Evolutionary conservation across 2,888 invertebrate genomes (phyloP).

Genomic region (Drosophila quinaria): DNA sequence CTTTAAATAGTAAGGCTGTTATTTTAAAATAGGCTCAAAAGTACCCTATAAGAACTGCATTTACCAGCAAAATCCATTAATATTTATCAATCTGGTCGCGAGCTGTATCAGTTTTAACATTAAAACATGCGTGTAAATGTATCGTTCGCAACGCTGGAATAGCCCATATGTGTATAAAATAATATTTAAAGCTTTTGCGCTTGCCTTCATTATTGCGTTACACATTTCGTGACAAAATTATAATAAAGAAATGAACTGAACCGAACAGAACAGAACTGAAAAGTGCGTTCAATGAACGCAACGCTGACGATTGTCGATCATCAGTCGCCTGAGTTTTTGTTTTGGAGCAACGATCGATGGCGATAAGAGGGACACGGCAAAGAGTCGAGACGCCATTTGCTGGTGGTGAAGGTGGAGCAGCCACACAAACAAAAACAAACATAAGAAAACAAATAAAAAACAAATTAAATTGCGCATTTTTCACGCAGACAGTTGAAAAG

Average conservation of each 20-base stretch:
- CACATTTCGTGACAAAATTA: conserved; percentile 5
- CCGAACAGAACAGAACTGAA: conserved; percentile 9
- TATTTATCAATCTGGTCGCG: too few species aligned
- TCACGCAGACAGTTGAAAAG: conserved; percentile 6
- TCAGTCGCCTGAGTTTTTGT: conserved; percentile 27
- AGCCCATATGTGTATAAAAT: background rate
- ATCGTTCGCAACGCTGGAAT: too few species aligned
- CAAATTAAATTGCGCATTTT: conserved; percentile 9
- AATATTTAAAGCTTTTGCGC: background rate
- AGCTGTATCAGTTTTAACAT: too few species aligned
- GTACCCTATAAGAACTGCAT: too few species aligned
- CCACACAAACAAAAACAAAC: background rate
- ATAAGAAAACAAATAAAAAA: background rate
- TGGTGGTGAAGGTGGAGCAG: conserved; percentile 2
- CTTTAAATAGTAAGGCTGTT: too few species aligned
- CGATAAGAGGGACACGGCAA: conserved; percentile 24
- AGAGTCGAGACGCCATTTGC: conserved; percentile 13
- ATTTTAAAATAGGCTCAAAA: too few species aligned
- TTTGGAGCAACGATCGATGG: conserved; percentile 54
- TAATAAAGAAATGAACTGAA: background rate
- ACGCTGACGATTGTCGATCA: conserved; percentile 19
- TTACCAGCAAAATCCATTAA: too few species aligned
- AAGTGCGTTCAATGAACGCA: conserved; percentile 82
- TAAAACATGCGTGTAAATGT: too few species aligned
- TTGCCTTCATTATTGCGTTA: conserved; percentile 6